Evolutionary conservation across 2,113 vertebrate species (phyloP).

Genomic region (Antigone vipio): DNA sequence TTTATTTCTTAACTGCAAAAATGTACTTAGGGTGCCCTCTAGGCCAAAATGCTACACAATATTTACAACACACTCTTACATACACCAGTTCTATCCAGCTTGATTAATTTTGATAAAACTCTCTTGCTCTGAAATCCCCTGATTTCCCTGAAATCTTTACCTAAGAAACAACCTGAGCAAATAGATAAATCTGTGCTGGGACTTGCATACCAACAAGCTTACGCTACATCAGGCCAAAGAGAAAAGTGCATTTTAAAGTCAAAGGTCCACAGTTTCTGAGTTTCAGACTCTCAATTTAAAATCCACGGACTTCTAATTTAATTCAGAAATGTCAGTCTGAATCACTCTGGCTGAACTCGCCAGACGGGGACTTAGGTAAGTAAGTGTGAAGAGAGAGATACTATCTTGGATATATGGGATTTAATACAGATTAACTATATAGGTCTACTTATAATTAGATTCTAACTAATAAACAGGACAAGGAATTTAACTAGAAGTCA

Average conservation of each 20-base stretch:
- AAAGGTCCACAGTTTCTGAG: not conserved
- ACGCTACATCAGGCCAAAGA: not conserved
- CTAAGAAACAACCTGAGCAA: not conserved
- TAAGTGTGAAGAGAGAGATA: not conserved
- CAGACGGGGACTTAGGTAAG: not conserved
- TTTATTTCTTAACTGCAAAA: conserved; percentile 1
- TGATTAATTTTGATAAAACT: not conserved
- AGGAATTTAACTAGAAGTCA: not conserved
- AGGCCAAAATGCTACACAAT: conserved; percentile 25
- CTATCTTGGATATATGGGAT: not conserved
- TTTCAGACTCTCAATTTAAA: conserved; percentile 9
- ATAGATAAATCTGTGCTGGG: not conserved
- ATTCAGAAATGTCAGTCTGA: conserved; percentile 20
- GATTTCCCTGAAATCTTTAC: conserved; percentile 20
- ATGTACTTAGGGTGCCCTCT: conserved; percentile 60
- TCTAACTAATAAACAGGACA: not conserved
- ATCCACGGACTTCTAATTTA: not conserved
- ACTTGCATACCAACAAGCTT: not conserved
- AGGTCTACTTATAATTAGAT: not conserved
- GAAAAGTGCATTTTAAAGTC: conserved; percentile 8
- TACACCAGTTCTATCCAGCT: not conserved
- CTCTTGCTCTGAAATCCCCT: not conserved
- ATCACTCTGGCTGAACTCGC: not conserved
- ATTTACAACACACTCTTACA: not conserved
- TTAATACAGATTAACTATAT: not conserved